Evolutionary conservation across 2,113 vertebrate genomes (phyloP).

Genomic region (Callospermophilus lateralis): DNA sequence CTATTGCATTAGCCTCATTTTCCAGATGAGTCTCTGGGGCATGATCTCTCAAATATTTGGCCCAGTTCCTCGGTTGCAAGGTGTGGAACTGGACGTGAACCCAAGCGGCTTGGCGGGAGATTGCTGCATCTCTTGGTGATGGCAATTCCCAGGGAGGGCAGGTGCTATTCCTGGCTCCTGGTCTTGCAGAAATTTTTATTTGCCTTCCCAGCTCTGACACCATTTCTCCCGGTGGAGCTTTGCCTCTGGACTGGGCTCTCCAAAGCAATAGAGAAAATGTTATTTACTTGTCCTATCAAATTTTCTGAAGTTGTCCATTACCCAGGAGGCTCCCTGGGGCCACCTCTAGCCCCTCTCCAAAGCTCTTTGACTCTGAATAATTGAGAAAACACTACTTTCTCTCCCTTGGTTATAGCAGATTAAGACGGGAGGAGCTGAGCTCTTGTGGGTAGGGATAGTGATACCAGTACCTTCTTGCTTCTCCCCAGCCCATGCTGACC

Average conservation of each 20-base stretch:
- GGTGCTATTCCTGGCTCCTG: not conserved
- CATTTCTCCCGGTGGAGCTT: not conserved
- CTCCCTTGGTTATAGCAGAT: not conserved
- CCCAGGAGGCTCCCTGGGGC: not conserved
- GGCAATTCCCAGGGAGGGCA: not conserved
- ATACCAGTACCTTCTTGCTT: not conserved
- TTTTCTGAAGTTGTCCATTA: not conserved
- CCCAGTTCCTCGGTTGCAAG: too few relatives aligned
- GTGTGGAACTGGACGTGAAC: not conserved
- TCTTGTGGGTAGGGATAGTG: fast-evolving
- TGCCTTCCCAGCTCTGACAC: fast-evolving
- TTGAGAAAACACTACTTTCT: not conserved
- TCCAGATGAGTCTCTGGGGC: not conserved
- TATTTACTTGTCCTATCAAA: not conserved
- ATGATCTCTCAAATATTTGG: fast-evolving
- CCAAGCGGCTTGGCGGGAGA: not conserved
- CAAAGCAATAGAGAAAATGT: too few relatives aligned
- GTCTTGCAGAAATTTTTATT: not conserved
- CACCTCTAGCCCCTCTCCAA: fast-evolving
- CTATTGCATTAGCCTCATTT: fast-evolving
- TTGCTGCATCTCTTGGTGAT: fast-evolving
- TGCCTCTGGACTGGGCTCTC: not conserved
- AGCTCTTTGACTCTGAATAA: not conserved
- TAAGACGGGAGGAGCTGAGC: too few relatives aligned
- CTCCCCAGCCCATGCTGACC: not conserved